phyloP scores from a whole-genome alignment of 2,797 vertebrate genomes.

The Myotis daubentonii region DNA sequence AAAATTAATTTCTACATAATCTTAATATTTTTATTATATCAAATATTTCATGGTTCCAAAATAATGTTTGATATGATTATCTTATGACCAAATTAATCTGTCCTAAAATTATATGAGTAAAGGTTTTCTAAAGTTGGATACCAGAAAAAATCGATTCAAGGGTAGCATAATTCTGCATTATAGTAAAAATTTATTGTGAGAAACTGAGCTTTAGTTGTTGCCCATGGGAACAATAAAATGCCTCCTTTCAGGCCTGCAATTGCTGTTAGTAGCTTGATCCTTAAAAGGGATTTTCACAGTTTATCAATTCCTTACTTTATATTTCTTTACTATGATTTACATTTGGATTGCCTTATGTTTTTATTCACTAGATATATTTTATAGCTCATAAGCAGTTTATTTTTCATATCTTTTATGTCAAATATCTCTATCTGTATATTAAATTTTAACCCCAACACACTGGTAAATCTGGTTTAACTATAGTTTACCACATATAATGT shows the following conservation, averaged over 20 bases:
- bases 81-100: background rate
- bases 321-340: conserved; percentile 42
- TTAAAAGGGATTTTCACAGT: background rate
- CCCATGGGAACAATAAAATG: background rate
- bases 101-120: background rate
- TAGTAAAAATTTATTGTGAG: background rate
- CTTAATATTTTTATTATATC: background rate
- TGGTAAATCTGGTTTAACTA: conserved; percentile 27
- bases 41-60: conserved; percentile 45
- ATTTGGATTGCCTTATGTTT: conserved; percentile 27
- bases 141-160: background rate
- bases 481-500: conserved; percentile 22
- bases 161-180: background rate
- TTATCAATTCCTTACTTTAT: conserved; percentile 16
- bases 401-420: conserved; percentile 21
- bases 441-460: conserved; percentile 44
- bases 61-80: conserved; percentile 34
- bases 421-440: conserved; percentile 25
- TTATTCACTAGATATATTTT: conserved; percentile 22
- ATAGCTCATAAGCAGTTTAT: background rate
- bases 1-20: conserved; percentile 43
- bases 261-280: background rate
- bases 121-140: conserved; percentile 28
- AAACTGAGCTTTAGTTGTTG: background rate
- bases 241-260: background rate